Conservation (phyloP, 2,888 invertebrate genomes). For the Diloba caeruleocephala region DNA sequence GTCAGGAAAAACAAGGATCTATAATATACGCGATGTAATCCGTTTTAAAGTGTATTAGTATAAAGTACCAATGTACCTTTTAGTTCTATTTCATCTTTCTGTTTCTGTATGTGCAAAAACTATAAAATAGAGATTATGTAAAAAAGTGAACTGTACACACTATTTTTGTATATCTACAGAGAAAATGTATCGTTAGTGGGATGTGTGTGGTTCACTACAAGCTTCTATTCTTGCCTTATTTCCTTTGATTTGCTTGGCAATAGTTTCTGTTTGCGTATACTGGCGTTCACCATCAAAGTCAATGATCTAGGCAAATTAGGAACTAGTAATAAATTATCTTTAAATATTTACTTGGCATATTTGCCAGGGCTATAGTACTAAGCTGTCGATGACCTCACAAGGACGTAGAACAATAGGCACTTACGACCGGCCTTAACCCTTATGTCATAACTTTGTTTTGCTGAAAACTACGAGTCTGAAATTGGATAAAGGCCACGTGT, state of each 20-base stretch:
- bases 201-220: no score
- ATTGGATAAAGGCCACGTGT: conserved; percentile 10
- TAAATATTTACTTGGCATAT: conserved; percentile 36
- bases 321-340: conserved; percentile 7
- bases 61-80: no score
- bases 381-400: conserved; percentile 24
- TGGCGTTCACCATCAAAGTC: conserved; percentile 13
- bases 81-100: no score
- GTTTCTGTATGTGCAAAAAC: no score
- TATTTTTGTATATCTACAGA: no score
- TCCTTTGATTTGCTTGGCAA: conserved; percentile 27
- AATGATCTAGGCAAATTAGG: conserved; percentile 7
- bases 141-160: no score
- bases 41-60: no score
- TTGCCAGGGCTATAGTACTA: conserved; percentile 21
- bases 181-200: no score
- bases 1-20: no score
- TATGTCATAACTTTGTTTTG: conserved; percentile 19
- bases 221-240: no score
- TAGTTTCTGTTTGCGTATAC: conserved; percentile 8
- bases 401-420: conserved; percentile 16
- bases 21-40: no score
- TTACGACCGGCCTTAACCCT: conserved; percentile 34
- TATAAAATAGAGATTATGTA: no score
- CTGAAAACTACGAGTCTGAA: conserved; percentile 7